phyloP scores from a whole-genome alignment of 2,888 invertebrate species.

The Heliconius cydno region DNA sequence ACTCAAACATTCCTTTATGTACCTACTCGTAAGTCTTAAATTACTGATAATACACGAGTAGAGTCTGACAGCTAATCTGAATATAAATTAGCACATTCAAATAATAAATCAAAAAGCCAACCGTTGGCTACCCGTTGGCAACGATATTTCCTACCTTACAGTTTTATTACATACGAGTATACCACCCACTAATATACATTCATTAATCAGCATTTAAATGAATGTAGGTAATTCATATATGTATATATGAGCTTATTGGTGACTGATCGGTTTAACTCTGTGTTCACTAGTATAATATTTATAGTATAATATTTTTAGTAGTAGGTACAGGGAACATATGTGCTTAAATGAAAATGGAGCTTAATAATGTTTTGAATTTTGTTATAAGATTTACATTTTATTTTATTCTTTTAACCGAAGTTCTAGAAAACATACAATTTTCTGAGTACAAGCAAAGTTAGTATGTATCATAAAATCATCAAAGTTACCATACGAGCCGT shows the following conservation, averaged over 20 bases:
- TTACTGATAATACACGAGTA: neutral
- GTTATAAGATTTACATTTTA: neutral
- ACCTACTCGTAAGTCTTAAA: no score
- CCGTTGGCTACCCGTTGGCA: neutral
- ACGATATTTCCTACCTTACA: neutral
- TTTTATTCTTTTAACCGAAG: neutral
- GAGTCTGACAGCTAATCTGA: constrained; percentile 61
- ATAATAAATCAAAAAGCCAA: constrained; percentile 5
- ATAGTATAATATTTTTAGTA: neutral
- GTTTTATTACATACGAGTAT: constrained; percentile 1
- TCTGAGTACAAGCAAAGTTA: neutral
- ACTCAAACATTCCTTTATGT: no score
- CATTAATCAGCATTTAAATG: constrained; percentile 10
- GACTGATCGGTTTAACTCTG: neutral
- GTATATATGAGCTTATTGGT: neutral
- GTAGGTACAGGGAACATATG: no score
- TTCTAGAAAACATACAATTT: no score
- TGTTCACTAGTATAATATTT: neutral
- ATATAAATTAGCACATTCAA: constrained; percentile 57
- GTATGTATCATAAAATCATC: neutral
- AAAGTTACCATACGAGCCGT: neutral
- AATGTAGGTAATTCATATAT: neutral
- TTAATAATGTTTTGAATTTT: no score
- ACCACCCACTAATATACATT: neutral
- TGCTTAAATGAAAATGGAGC: no score